A percentile compares a stretch with the other conserved stretches of the same genome.
Evolutionary conservation across 1,140 invertebrate genomes (phyloP).

Genomic region (Caenorhabditis tropicalis): DNA sequence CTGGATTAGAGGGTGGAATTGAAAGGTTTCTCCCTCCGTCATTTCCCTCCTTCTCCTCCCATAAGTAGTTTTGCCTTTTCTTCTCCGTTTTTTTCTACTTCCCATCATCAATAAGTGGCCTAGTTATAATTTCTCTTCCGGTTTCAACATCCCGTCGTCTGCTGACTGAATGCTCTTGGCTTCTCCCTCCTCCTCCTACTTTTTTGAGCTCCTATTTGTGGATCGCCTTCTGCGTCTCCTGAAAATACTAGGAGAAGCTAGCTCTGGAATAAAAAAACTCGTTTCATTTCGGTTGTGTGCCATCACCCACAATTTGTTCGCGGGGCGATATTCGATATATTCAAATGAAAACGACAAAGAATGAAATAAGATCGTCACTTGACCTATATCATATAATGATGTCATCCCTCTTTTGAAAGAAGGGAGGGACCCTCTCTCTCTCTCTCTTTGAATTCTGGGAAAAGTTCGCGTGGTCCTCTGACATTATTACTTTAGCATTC

Average conservation of each 20-base stretch:
- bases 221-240: not conserved
- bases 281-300: no score
- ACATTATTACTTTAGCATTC: constrained; percentile 29
- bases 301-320: not conserved
- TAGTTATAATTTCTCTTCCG: constrained; percentile 10
- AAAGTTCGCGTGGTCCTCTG: constrained; percentile 12
- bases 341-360: not conserved
- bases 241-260: no score
- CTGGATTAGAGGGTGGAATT: not conserved
- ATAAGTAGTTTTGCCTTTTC: not conserved
- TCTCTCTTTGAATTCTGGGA: not conserved
- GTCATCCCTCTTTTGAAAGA: not conserved
- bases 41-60: not conserved
- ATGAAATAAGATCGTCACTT: not conserved
- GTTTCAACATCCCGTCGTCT: not conserved
- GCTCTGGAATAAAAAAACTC: no score
- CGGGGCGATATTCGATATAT: not conserved
- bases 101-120: constrained; percentile 3
- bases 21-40: not conserved
- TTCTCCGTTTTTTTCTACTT: not conserved
- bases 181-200: not conserved
- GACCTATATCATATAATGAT: not conserved
- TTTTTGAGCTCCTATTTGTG: no score
- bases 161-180: not conserved
- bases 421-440: no score